These are phyloP conservation scores for Eremobia ochroleuca DNA, from an alignment of 2,888 invertebrate species.

Conservation along the genomic window DNA sequence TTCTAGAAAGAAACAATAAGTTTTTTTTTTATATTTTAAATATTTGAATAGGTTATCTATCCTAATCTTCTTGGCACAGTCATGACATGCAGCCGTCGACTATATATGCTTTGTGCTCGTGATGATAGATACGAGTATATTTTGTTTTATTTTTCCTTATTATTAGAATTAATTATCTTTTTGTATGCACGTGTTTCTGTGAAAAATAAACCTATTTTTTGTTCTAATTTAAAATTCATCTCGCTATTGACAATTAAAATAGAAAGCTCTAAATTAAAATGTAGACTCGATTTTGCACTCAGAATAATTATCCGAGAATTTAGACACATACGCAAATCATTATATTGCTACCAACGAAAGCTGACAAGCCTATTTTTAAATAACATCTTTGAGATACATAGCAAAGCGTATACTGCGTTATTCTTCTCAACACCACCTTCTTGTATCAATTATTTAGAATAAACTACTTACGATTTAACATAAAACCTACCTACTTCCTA, in stretches of 20 bases:
- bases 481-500: too few species aligned
- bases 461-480: not conserved
- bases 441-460: not conserved
- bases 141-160: too few species aligned
- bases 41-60: not conserved
- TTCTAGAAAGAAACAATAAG: not conserved
- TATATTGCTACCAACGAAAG: not conserved
- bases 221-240: not conserved
- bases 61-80: too few species aligned
- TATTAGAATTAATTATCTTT: too few species aligned
- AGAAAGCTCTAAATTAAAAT: not conserved
- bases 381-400: not conserved
- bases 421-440: not conserved
- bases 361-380: slow-evolving; percentile 6
- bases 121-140: too few species aligned
- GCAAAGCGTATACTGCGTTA: not conserved
- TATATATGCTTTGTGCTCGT: too few species aligned
- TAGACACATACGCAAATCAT: not conserved
- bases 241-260: too few species aligned
- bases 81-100: too few species aligned
- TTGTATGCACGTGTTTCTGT: too few species aligned
- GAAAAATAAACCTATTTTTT: too few species aligned
- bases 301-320: not conserved
- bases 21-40: not conserved
- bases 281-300: not conserved